Base-by-base conservation (phyloP, 2,797 vertebrate species). In the Chiroxiphia lanceolata region DNA sequence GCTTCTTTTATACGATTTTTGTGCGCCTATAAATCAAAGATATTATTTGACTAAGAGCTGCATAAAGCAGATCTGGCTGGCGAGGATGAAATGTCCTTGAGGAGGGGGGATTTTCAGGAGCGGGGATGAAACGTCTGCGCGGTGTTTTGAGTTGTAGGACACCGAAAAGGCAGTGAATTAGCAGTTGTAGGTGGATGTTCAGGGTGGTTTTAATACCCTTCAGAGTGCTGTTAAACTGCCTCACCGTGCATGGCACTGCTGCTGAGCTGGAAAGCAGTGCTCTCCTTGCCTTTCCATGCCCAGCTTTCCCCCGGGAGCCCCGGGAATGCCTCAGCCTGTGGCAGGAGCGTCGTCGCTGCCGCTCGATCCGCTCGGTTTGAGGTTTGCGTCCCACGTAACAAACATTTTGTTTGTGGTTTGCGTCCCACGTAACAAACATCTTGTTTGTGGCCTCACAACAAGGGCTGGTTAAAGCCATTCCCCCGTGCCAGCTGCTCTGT, bases 11-110 rank as follows among this genome's bases (percentile, higher is more conserved):
- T 74, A 51, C 5, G 59, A 29, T 33, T 82, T 78, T 38, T 42
- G 33, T 27, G 53, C 11, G 65, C 2, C 80, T 21, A 45, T 96
- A 94, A 96, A 96, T 95, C 95, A 95, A 74, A 80, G 51, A 10
- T 15, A 45, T 64, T 59, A 34, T 61, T 25, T 31, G 77, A 69
- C 63, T 88, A 40, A 84, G 65, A 93, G 81, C 83, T 88, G 61
- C 69, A 4, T 23, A 2, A 4, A 60, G 53, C 67, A 47, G 80
- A 10, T 71, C 67, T 76, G 83, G 23, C 80, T 51, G 56, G 54
- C 69, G 33, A 53, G 34, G 61, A 26, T 18, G 38, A 84, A 75
- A 38, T 2, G 16, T 3, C 56, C 38, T 57, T 11, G 4, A 15
- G 29, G 38, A 85, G 21, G 34, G 22, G 20, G 33, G 27, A 19